Base-by-base conservation (phyloP, 2,113 vertebrate genomes). In the Amazona guildingii region DNA sequence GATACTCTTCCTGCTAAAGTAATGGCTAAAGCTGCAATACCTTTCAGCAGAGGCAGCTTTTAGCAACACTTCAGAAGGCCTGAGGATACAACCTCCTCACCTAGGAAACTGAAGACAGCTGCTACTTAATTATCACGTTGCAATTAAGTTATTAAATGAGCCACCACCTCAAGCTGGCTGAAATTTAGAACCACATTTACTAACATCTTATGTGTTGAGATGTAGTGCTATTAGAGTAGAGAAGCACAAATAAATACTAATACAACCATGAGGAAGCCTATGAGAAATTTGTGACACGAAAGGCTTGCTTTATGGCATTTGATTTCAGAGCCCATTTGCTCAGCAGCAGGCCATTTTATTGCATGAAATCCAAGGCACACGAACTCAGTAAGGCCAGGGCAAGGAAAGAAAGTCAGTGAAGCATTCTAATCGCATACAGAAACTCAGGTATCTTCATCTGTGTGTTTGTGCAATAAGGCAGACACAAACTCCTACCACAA, bases 81-180 rank as follows among this genome's bases (percentile, higher is more conserved):
- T 69, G 69, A 93, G 66, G 37, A 79, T 90, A 67, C 16, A 64
- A 20, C 49, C 44, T 95, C 17, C 28, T 48, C 69, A 75, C 12
- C 20, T 15, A 78, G 61, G 68, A 80, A 94, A 63, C 83, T 70
- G 54, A 95, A 59, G 68, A 88, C 41, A 83, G 52, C 39, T 83
- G 59, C 76, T 83, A 67, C 77, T 95, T 80, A 96, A 74, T 83
- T 90, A 95, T 74, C 83, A 90, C 91, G 64, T 92, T 83, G 68
- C 91, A 97, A 92, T 88, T 86, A 90, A 83, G 61, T 29, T 86
- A 86, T 55, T 93, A 92, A 93, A 70, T 43, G 25, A 96, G 83
- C 25, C 11, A 86, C 41, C 28, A 90, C 46, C 35, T 90, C 75
- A 80, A 93, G 49, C n/a, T 69, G 55, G 37, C 46, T 82, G 46